Percentiles rank a stretch among this genome's conserved stretches.
Conservation (phyloP, 35 echinoderm and acorn worm species). For the Heliocidaris erythrogramma region DNA sequence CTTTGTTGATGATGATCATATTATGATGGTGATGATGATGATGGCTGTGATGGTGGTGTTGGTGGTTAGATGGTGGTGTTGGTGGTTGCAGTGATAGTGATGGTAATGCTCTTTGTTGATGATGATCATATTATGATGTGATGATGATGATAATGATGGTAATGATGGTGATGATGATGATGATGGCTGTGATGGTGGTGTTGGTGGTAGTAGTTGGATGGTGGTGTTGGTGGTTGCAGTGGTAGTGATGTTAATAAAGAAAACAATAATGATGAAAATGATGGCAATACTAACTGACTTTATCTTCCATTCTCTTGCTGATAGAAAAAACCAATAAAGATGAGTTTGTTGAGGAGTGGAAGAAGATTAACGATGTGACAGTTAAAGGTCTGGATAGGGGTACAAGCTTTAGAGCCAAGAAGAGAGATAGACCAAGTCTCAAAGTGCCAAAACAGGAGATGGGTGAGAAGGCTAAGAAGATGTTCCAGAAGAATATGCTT, state of each 20-base stretch:
- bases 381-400: neutral
- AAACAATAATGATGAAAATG: too few relatives aligned
- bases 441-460: neutral
- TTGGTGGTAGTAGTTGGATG: too few relatives aligned
- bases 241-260: neutral
- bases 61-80: too few relatives aligned
- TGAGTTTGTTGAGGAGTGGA: constrained; percentile 9
- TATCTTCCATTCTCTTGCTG: neutral
- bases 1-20: too few relatives aligned
- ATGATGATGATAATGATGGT: neutral
- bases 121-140: too few relatives aligned
- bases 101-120: too few relatives aligned
- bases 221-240: neutral
- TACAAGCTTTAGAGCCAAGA: constrained; percentile 31
- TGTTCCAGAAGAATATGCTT: constrained; percentile 6
- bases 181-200: neutral
- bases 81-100: too few relatives aligned
- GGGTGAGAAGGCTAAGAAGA: neutral
- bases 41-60: too few relatives aligned
- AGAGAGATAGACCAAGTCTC: constrained; percentile 26
- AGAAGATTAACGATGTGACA: neutral
- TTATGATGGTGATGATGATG: too few relatives aligned
- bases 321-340: neutral
- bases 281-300: neutral
- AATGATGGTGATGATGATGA: neutral